Evolutionary conservation across 2,888 invertebrate species (phyloP).

Genomic region (Augiades crinisus): DNA sequence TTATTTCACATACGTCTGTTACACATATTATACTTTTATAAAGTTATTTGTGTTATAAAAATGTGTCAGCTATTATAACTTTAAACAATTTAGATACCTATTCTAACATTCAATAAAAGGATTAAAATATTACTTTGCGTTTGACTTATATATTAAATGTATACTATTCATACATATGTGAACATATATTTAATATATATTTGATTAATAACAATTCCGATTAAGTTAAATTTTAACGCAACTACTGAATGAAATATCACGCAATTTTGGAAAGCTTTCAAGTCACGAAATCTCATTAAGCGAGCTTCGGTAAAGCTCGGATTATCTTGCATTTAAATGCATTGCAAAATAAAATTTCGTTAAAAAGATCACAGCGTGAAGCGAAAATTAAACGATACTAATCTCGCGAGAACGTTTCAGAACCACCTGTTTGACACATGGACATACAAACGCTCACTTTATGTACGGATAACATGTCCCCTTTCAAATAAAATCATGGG

Average conservation of each 20-base stretch:
- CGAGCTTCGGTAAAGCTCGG: constrained; percentile 28
- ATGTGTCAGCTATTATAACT: no score
- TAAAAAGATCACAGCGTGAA: constrained; percentile 62
- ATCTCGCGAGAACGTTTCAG: constrained; percentile 53
- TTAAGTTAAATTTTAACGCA: not conserved
- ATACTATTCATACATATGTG: no score
- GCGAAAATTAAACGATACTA: constrained; percentile 52
- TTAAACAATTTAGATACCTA: no score
- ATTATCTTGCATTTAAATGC: constrained; percentile 64
- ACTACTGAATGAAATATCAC: constrained; percentile 1
- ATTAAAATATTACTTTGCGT: no score
- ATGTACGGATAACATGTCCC: constrained; percentile 52
- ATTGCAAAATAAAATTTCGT: constrained; percentile 53
- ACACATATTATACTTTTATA: no score
- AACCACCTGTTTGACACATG: constrained; percentile 65
- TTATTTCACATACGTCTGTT: no score
- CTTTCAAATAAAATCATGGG: constrained; percentile 64
- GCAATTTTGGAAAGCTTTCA: constrained; percentile 18
- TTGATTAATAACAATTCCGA: not conserved
- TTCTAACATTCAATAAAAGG: no score
- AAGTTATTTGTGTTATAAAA: no score
- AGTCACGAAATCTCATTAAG: constrained; percentile 26
- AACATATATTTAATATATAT: not conserved
- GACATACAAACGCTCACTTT: constrained; percentile 60
- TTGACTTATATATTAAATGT: no score